Percentiles rank a stretch among this genome's conserved stretches.
phyloP scores from a whole-genome alignment of 2,888 invertebrate species.

The Diloba caeruleocephala region DNA sequence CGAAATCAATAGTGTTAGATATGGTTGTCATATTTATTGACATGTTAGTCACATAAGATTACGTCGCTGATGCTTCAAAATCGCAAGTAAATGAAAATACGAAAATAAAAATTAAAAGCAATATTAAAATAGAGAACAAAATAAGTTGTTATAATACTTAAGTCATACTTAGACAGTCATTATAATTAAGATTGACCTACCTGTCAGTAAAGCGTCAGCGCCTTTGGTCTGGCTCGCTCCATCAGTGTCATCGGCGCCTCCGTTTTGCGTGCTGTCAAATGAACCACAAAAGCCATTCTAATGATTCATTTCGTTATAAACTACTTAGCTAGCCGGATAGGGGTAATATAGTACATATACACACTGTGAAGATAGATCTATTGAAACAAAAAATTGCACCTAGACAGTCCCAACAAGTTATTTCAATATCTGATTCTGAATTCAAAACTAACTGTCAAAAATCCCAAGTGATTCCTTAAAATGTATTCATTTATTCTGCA shows the following conservation, averaged over 20 bases:
- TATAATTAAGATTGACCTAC: constrained; percentile 39
- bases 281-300: constrained; percentile 67
- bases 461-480: too few relatives aligned
- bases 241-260: constrained; percentile 16
- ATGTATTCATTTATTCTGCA: too few relatives aligned
- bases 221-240: constrained; percentile 2
- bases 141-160: neutral
- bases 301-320: constrained; percentile 48
- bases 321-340: constrained; percentile 7
- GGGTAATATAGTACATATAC: neutral
- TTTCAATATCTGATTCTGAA: too few relatives aligned
- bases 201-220: constrained; percentile 23
- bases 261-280: constrained; percentile 65
- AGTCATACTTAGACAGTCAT: neutral
- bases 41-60: constrained; percentile 37
- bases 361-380: neutral
- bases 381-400: too few relatives aligned
- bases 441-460: too few relatives aligned
- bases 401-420: too few relatives aligned
- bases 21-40: constrained; percentile 1
- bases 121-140: neutral
- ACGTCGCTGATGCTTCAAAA: constrained; percentile 29
- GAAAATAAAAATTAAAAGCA: constrained; percentile 3
- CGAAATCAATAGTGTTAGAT: neutral
- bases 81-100: constrained; percentile 29